phyloP scores from a whole-genome alignment of 2,113 vertebrate species.

The Pteropus alecto region DNA sequence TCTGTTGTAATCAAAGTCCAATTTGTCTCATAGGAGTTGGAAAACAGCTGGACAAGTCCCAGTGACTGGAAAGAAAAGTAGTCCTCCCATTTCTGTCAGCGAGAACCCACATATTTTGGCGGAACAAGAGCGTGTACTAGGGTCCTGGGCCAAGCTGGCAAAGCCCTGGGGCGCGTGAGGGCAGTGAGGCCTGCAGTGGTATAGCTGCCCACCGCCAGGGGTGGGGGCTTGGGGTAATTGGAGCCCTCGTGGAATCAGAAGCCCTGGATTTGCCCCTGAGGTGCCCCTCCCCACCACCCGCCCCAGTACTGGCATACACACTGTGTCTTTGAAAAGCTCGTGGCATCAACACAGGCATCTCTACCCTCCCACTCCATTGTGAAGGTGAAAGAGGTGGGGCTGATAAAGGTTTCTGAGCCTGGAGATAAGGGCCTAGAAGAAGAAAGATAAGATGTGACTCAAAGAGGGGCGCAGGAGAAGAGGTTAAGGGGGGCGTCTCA shows the following conservation, averaged over 20 bases:
- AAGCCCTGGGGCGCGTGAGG: neutral
- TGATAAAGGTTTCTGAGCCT: neutral
- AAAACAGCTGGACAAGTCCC: neutral
- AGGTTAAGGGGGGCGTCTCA: neutral
- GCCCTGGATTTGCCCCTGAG: neutral
- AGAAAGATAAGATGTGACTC: neutral
- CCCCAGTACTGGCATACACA: rapidly evolving
- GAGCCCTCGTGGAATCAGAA: neutral
- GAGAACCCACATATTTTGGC: neutral
- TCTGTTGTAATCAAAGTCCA: neutral
- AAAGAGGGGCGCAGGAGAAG: neutral
- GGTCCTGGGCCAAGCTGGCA: conserved; percentile 11
- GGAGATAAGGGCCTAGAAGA: neutral
- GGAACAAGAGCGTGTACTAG: neutral
- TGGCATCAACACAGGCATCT: neutral
- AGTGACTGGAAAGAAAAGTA: neutral
- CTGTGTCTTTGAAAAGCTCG: neutral
- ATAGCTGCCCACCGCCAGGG: neutral
- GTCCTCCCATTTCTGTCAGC: neutral
- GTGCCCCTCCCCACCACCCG: neutral
- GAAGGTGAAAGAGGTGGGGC: neutral
- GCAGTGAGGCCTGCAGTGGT: neutral
- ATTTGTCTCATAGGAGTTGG: neutral
- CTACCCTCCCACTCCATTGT: neutral
- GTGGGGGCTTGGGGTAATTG: neutral